Base-by-base conservation (phyloP, 1,140 invertebrate genomes). In the Palaemon carinicauda region DNA sequence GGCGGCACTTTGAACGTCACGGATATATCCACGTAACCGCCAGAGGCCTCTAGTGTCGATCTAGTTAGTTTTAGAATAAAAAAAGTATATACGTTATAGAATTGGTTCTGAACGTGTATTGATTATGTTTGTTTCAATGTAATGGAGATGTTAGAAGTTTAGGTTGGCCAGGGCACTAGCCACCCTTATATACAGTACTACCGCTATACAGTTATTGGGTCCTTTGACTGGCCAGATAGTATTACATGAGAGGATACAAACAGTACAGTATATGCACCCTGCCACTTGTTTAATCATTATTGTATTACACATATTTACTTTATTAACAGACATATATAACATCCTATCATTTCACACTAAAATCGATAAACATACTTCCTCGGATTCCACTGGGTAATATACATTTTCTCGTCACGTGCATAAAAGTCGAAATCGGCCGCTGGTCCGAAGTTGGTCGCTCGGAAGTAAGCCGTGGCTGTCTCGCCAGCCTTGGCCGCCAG, bases 391-490 rank as follows among this genome's bases (percentile, higher is more conserved):
- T 52, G 15, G 3, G 71, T 31, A 27, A 82, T 52, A 24, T n/a
- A 82, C 14, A 52, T 75, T 17, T 73, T 0, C 50, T 82, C 65
- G 29, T 82, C 81, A 24, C 17, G 73, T 15, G 81, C 81, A 53
- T 74, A 82, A 69, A 52, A 51, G 31, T 53, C 51, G 52, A 82
- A 82, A 7, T 24, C 31, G 4, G 81, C 81, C 19, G 73, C 81
- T 27, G 81, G 81, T 15, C 81, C 81, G 52, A 15, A 82, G 71
- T 82, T 82, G 29, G 73, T 24, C 19, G 74, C 69, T 27, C 41
- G 65, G 81, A 53, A 82, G 24, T 53, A 74, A 24, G 71, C 81
- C 50, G n/a, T 19, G 81, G 27, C 81, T 54, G 31, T 15, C 31
- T 73, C n/a, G 0, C 80, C 80, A 3, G 81, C 65, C 27, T 54